Evolutionary conservation across 2,113 vertebrate species (phyloP).

Genomic region (Halichoeres trimaculatus): DNA sequence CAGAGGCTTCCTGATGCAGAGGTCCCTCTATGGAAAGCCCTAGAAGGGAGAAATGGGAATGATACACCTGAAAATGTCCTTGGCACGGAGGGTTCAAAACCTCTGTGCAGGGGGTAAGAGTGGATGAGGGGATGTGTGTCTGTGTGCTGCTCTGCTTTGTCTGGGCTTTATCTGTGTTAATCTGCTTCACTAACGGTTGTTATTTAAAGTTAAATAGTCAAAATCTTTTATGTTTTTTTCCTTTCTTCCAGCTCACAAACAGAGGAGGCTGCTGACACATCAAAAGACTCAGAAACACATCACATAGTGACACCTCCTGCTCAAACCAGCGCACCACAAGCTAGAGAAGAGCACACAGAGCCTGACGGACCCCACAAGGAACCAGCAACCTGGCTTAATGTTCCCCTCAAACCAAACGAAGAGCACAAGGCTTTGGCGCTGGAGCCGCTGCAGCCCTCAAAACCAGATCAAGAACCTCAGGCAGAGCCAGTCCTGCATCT

Average conservation of each 20-base stretch:
- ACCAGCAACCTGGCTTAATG: conserved; percentile 12
- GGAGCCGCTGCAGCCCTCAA: conserved; percentile 37
- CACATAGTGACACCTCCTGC: conserved; percentile 3
- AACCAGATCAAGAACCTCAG: conserved; percentile 53
- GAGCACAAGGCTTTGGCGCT: background rate
- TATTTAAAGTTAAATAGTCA: background rate
- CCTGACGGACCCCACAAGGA: conserved; percentile 40
- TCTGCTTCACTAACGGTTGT: conserved; percentile 6
- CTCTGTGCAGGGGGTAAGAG: conserved; percentile 77
- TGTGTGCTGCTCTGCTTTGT: conserved; percentile 27
- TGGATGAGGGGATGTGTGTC: conserved; percentile 36
- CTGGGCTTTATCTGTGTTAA: conserved; percentile 2
- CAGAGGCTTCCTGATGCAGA: conserved; percentile 61
- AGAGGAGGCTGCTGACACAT: conserved; percentile 41
- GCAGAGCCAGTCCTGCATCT: conserved; percentile 35
- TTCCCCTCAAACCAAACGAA: conserved; percentile 3
- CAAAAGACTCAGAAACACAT: conserved; percentile 29
- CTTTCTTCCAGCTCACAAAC: conserved; percentile 48
- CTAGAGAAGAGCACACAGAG: conserved; percentile 55
- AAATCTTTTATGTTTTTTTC: conserved; percentile 18
- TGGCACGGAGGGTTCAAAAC: conserved; percentile 45
- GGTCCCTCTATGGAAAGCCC: conserved; percentile 74
- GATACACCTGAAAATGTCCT: conserved; percentile 49
- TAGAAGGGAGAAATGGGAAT: conserved; percentile 68
- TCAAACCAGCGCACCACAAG: conserved; percentile 36